Conservation (phyloP, 2,888 invertebrate species). For the Pheosia tremula region DNA sequence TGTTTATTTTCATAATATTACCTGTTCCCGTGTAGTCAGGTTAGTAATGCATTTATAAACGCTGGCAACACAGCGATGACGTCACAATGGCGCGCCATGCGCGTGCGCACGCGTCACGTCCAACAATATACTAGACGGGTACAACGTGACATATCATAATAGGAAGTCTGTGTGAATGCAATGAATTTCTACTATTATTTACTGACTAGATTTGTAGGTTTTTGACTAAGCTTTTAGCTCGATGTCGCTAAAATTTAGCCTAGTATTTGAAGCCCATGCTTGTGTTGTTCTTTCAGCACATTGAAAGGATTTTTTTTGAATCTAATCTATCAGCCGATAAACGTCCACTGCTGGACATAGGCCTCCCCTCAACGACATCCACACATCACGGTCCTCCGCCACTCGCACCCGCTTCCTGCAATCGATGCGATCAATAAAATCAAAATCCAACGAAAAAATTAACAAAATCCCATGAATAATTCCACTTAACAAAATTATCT, state of each 20-base stretch:
- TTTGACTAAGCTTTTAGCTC: no score
- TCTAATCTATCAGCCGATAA: no score
- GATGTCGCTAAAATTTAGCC: no score
- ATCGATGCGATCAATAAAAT: no score
- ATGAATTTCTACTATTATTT: not conserved
- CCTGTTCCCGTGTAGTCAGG: not conserved
- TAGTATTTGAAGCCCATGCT: no score
- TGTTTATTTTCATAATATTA: not conserved
- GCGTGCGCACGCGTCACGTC: conserved; percentile 38
- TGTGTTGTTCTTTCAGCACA: no score
- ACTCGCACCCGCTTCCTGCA: no score
- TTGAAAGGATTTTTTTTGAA: no score
- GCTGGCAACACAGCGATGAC: conserved; percentile 31
- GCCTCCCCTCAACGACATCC: no score
- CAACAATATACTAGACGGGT: conserved; percentile 30
- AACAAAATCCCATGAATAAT: conserved; percentile 2
- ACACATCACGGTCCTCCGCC: no score
- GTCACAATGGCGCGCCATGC: conserved; percentile 37
- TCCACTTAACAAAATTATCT: conserved; percentile 5
- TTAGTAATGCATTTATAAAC: not conserved
- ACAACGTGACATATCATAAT: conserved; percentile 37
- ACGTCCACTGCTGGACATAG: no score
- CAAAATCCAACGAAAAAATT: not conserved
- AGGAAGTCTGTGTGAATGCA: conserved; percentile 24
- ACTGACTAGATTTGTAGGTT: no score